Conservation (phyloP, 2,113 vertebrate species). For the Antechinus stuartii region DNA sequence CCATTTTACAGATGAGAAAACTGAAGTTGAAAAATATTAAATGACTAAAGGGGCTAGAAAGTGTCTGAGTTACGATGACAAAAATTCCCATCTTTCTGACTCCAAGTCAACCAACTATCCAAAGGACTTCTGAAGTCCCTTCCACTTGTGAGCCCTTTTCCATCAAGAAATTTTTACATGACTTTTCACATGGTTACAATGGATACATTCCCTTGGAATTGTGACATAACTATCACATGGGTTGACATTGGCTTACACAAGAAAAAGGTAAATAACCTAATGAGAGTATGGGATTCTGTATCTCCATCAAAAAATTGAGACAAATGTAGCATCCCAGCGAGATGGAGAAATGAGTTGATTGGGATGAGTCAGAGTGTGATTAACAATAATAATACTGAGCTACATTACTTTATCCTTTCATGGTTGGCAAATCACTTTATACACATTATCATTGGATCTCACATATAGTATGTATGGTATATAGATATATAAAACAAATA, state of each 20-base stretch:
- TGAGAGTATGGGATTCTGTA: neutral
- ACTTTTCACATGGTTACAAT: constrained; percentile 22
- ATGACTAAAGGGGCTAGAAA: neutral
- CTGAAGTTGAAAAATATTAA: neutral
- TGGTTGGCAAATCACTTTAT: neutral
- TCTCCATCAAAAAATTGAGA: constrained; percentile 42
- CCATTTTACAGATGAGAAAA: neutral
- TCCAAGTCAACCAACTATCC: neutral
- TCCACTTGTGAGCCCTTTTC: no score
- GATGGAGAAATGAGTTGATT: constrained; percentile 4
- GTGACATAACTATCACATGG: constrained; percentile 68
- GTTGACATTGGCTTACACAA: constrained; percentile 10
- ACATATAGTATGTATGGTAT: neutral
- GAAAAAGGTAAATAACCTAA: constrained; percentile 44
- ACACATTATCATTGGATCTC: neutral
- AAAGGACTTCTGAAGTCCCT: no score
- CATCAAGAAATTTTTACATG: no score
- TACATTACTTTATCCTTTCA: neutral
- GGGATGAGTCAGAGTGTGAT: neutral
- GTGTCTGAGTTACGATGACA: neutral
- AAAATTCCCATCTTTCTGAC: neutral
- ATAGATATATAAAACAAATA: no score
- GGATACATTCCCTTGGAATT: constrained; percentile 30
- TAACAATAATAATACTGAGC: neutral
- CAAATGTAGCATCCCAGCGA: constrained; percentile 45